A percentile compares a stretch with the other conserved stretches of the same genome.
phyloP scores from a whole-genome alignment of 1,140 invertebrate species.

The Trichonephila inaurata region DNA sequence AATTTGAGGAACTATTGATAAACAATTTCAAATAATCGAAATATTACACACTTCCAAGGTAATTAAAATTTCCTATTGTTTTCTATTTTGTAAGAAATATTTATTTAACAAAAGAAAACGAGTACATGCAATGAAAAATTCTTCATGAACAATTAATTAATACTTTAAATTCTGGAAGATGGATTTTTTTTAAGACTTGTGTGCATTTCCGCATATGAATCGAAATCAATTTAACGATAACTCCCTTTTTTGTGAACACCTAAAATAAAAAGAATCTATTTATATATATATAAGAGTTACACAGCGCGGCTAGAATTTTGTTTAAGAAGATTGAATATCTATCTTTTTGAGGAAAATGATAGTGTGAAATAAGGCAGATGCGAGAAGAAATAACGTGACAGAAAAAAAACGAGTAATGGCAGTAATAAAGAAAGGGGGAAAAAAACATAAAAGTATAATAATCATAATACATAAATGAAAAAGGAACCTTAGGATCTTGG shows the following conservation, averaged over 20 bases:
- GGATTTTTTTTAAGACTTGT: not conserved
- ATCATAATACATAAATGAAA: slow-evolving; percentile 70
- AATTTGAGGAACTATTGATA: too few species aligned
- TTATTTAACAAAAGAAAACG: too few species aligned
- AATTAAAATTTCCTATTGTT: too few species aligned
- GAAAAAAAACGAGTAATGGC: slow-evolving; percentile 53
- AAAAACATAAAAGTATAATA: slow-evolving; percentile 36
- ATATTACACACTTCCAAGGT: too few species aligned
- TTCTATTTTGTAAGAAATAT: too few species aligned
- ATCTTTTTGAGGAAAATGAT: slow-evolving; percentile 30
- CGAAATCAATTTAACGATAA: not conserved
- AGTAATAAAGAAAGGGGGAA: slow-evolving; percentile 38
- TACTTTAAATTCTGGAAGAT: not conserved
- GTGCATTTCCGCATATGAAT: not conserved
- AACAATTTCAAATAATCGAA: too few species aligned
- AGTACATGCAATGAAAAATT: too few species aligned
- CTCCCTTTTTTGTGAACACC: not conserved
- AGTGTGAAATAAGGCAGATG: slow-evolving; percentile 26
- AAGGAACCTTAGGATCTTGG: slow-evolving; percentile 49
- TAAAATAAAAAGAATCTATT: not conserved
- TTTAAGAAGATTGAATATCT: slow-evolving; percentile 16
- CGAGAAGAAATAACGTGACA: slow-evolving; percentile 40
- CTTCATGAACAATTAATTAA: too few species aligned
- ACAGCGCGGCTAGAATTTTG: not conserved
- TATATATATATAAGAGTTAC: not conserved